These are phyloP conservation scores for Ericerus pela DNA, from an alignment of 1,140 invertebrate genomes.

Conservation along the genomic window DNA sequence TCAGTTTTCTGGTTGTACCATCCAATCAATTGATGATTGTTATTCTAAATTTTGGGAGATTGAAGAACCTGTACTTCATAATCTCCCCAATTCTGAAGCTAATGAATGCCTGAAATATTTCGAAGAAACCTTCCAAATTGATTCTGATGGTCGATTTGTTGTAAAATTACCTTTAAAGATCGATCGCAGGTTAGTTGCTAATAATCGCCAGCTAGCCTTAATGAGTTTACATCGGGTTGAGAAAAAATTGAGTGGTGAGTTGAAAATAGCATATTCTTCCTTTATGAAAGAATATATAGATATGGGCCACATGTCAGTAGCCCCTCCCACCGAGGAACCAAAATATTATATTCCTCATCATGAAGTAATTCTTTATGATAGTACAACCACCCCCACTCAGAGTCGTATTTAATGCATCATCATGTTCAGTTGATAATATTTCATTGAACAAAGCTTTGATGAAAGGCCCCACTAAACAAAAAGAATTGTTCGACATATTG, in stretches of 20 bases:
- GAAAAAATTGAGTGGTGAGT: background rate
- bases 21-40: too few species aligned
- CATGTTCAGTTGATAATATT: background rate
- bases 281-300: constrained; percentile 3
- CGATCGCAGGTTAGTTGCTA: background rate
- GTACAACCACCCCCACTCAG: constrained; percentile 22
- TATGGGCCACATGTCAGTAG: constrained; percentile 1
- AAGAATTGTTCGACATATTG: constrained; percentile 20
- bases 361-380: constrained; percentile 23
- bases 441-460: constrained; percentile 15
- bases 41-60: too few species aligned
- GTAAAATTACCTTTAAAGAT: constrained; percentile 1
- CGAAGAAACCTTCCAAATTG: background rate
- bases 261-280: background rate
- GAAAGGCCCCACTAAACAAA: constrained; percentile 18
- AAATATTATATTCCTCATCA: constrained; percentile 25
- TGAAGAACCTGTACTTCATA: too few species aligned
- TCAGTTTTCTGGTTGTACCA: too few species aligned
- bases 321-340: background rate
- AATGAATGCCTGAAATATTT: background rate
- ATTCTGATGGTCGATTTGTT: background rate
- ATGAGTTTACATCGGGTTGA: background rate
- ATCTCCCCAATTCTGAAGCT: too few species aligned
- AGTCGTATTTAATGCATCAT: constrained; percentile 25
- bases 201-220: background rate